These are phyloP conservation scores for Danio albolineatus DNA, from an alignment of 2,797 vertebrate species.

Conservation along the genomic window DNA sequence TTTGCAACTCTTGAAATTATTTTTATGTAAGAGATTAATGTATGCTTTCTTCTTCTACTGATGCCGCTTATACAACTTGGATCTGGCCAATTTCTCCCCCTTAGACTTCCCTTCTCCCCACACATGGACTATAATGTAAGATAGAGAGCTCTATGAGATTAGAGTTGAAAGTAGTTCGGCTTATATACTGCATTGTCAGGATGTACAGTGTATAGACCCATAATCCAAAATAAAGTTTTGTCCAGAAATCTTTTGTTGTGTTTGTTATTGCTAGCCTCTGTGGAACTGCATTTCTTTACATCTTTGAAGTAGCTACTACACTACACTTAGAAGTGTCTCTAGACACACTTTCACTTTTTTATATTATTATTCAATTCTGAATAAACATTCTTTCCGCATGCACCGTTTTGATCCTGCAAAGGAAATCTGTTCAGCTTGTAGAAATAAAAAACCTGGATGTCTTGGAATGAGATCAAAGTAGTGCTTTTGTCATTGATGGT, in stretches of 20 bases:
- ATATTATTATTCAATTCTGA: not conserved
- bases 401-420: slow-evolving; percentile 3
- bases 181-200: slow-evolving; percentile 96
- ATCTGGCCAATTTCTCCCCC: slow-evolving; percentile 83
- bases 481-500: not conserved
- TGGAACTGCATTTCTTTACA: not conserved
- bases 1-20: slow-evolving; percentile 92
- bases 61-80: slow-evolving; percentile 87
- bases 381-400: not conserved
- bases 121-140: slow-evolving; percentile 88
- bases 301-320: not conserved
- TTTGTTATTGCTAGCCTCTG: slow-evolving; percentile 33
- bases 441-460: too few relatives aligned
- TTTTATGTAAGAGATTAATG: slow-evolving; percentile 95
- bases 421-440: not conserved
- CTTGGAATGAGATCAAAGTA: not conserved
- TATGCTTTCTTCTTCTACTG: slow-evolving; percentile 94
- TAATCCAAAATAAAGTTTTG: slow-evolving; percentile 98
- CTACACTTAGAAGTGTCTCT: not conserved
- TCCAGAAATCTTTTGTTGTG: slow-evolving; percentile 76
- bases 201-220: slow-evolving; percentile 99
- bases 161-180: slow-evolving; percentile 93
- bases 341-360: not conserved
- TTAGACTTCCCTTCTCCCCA: slow-evolving; percentile 72
- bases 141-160: slow-evolving; percentile 94